Percentiles rank a stretch among this genome's conserved stretches.
These are phyloP conservation scores for Drymodes brunneopygia DNA, from an alignment of 2,113 vertebrate genomes.

Conservation along the genomic window DNA sequence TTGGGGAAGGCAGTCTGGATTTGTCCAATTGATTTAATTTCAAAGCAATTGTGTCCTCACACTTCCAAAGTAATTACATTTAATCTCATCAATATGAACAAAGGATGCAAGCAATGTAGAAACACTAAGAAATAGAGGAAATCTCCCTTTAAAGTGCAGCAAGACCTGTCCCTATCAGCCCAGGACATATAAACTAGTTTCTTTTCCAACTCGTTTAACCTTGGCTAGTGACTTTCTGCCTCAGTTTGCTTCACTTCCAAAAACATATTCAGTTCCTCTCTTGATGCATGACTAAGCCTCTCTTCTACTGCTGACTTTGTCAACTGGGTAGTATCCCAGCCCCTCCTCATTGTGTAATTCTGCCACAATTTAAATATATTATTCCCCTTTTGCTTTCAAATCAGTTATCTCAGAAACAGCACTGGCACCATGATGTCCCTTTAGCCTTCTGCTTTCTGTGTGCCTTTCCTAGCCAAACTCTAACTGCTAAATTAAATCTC, in stretches of 20 bases:
- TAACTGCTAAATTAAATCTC: background rate
- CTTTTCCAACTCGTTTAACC: constrained; percentile 35
- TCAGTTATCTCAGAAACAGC: background rate
- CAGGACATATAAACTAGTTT: constrained; percentile 5
- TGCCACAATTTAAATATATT: constrained; percentile 13
- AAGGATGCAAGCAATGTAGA: background rate
- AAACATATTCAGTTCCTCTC: constrained; percentile 29
- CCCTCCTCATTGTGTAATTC: constrained; percentile 41
- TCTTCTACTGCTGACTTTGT: constrained; percentile 7
- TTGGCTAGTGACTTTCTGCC: constrained; percentile 5
- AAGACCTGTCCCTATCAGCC: background rate
- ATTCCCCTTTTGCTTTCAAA: constrained; percentile 34
- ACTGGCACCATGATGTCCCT: background rate
- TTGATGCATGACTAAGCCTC: constrained; percentile 19
- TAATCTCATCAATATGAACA: background rate
- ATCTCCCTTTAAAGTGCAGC: background rate
- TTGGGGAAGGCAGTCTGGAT: background rate
- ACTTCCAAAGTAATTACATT: background rate
- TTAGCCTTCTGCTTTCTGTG: background rate
- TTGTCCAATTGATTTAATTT: background rate
- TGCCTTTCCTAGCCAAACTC: background rate
- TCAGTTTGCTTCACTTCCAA: constrained; percentile 35
- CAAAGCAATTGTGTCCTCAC: background rate
- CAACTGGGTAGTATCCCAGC: constrained; percentile 1
- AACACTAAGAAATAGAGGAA: background rate